Evolutionary conservation across 37 sponge, comb jelly and placozoan genomes (phyloP).

Genomic region (Mnemiopsis leidyi): DNA sequence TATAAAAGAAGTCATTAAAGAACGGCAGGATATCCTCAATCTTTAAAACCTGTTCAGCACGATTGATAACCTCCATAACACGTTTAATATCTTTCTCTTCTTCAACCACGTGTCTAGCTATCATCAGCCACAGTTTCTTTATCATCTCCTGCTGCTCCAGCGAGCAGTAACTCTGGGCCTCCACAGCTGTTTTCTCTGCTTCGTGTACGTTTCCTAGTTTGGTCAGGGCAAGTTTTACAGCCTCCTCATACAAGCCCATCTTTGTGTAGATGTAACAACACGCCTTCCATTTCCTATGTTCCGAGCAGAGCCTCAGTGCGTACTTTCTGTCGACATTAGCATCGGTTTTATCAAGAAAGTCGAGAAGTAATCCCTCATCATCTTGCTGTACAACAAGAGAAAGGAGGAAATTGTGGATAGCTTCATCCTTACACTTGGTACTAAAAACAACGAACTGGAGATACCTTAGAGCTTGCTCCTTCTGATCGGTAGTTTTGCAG

Average conservation of each 20-base stretch:
- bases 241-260: slow-evolving; percentile 89
- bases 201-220: slow-evolving; percentile 74
- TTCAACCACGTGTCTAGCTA: slow-evolving; percentile 86
- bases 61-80: slow-evolving; percentile 79
- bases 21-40: slow-evolving; percentile 96
- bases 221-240: slow-evolving; percentile 81
- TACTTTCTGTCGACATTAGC: slow-evolving; percentile 77
- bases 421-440: slow-evolving; percentile 70
- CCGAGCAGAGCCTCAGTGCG: slow-evolving; percentile 90
- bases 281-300: slow-evolving; percentile 72
- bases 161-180: slow-evolving; percentile 53
- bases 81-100: slow-evolving; percentile 76
- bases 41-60: slow-evolving; percentile 77
- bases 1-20: slow-evolving; percentile 89
- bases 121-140: slow-evolving; percentile 91
- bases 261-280: slow-evolving; percentile 91
- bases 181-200: slow-evolving; percentile 72
- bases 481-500: slow-evolving; percentile 69
- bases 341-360: slow-evolving; percentile 69
- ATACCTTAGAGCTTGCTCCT: slow-evolving; percentile 76
- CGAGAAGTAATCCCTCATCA: slow-evolving; percentile 70
- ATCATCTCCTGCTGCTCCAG: slow-evolving; percentile 70
- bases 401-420: slow-evolving; percentile 94
- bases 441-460: slow-evolving; percentile 85
- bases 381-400: slow-evolving; percentile 79